Evolutionary conservation across 2,113 vertebrate species (phyloP), one percentile per base, ranked within the genome.

Genomic region (Rostratula benghalensis): DNA sequence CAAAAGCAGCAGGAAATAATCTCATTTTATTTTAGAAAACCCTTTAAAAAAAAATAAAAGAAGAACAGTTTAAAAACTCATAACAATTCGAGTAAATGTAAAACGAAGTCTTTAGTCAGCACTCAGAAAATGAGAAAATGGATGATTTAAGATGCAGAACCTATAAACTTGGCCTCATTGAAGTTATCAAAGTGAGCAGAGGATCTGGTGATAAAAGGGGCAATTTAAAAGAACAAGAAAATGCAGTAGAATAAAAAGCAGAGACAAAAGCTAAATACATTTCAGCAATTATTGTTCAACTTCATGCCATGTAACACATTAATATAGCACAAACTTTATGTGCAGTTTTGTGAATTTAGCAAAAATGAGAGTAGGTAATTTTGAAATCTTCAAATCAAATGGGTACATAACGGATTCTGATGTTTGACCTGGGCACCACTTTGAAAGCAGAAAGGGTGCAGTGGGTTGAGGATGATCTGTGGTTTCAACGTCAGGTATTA

Each of bases 101-200:
- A 94, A 78, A 31, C 22, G 50, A 94, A 91, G 60, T 89, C 92
- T 94, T 96, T 81, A 94, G 83, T 93, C 80, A 93, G 96, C 77
- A 93, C 51, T 94, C 89, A 94, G 95, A 95, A 97, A 96, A 95
- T 91, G 83, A 97, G 91, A 87, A 97, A 98, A 96, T 78, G 67
- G 75, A 89, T 94, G 67, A 92, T 95, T 97, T 95, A 95, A 94
- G 69, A 93, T 85, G 57, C 41, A 89, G 56, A 82, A 89, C 56
- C 8, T 94, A 90, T 77, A 93, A 91, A 90, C 82, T 80, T 91
- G 81, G 68, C 80, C 51, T 94, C 30, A 31, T 71, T 73, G 83
- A 96, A 96, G 78, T 91, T 74, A 93, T 88, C 61, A 84, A 95
- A 95, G 14, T 37, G 54, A 89, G 65, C 21, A 83, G 94, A 94